phyloP scores from a whole-genome alignment of 2,113 vertebrate species.

The Alethe diademata region DNA sequence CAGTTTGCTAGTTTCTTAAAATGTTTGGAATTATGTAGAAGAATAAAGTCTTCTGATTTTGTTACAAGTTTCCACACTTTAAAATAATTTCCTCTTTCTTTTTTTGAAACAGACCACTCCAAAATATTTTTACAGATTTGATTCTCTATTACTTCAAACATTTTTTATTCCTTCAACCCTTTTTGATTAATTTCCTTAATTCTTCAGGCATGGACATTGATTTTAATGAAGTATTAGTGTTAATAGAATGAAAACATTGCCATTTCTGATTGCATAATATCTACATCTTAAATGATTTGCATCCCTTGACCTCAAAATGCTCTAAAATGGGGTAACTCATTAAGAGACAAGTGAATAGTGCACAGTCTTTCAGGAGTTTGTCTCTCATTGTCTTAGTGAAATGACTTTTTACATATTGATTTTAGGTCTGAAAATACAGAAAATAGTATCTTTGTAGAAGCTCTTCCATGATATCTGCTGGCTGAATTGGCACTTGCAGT shows the following conservation, averaged over 20 bases:
- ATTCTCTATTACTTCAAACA: background rate
- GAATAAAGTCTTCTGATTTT: background rate
- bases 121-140: background rate
- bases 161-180: background rate
- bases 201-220: background rate
- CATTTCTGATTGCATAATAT: background rate
- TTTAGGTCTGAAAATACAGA: background rate
- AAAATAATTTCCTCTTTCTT: background rate
- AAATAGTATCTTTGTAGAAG: background rate
- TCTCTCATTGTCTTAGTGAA: background rate
- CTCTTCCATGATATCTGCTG: constrained; percentile 52
- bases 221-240: background rate
- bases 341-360: background rate
- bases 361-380: background rate
- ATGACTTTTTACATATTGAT: background rate
- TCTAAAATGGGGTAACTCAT: background rate
- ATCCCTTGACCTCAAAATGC: background rate
- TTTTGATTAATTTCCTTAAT: background rate
- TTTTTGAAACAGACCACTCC: background rate
- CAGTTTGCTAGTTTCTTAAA: background rate
- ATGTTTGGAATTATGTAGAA: background rate
- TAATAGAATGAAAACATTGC: background rate
- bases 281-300: background rate
- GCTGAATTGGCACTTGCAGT: background rate
- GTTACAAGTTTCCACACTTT: background rate